Evolutionary conservation across 2,797 vertebrate genomes (phyloP).

Genomic region (Hydrocynus forskahlii): DNA sequence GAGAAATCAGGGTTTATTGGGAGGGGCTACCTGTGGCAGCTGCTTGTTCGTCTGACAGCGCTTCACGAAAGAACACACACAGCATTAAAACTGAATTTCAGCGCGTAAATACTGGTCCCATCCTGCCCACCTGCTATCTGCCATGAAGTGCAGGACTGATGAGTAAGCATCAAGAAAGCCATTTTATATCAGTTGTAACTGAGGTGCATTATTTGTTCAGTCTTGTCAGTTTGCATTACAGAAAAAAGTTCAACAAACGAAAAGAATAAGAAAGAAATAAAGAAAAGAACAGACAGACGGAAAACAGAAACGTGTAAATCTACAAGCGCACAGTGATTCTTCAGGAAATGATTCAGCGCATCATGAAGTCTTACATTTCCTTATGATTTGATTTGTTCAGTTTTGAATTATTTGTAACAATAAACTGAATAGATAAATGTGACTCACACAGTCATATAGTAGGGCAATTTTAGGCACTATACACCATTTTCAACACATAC

Average conservation of each 20-base stretch:
- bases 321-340: neutral
- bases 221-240: slow-evolving; percentile 26
- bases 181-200: slow-evolving; percentile 32
- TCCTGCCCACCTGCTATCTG: slow-evolving; percentile 27
- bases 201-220: slow-evolving; percentile 26
- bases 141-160: slow-evolving; percentile 9
- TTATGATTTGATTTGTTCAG: too few relatives aligned
- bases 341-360: neutral
- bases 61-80: slow-evolving; percentile 19
- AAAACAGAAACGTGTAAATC: neutral
- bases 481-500: too few relatives aligned
- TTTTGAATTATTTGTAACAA: too few relatives aligned
- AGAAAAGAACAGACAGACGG: neutral
- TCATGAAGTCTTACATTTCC: neutral
- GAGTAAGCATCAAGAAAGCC: neutral
- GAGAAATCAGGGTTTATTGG: neutral
- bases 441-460: too few relatives aligned
- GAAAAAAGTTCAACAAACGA: neutral
- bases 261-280: neutral
- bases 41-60: slow-evolving; percentile 21
- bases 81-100: slow-evolving; percentile 31
- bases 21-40: neutral
- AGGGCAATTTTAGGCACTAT: too few relatives aligned
- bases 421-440: too few relatives aligned
- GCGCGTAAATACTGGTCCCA: slow-evolving; percentile 21